These are phyloP conservation scores for Campylomormyrus numenius DNA, from an alignment of 2,113 vertebrate genomes.

Conservation along the genomic window DNA sequence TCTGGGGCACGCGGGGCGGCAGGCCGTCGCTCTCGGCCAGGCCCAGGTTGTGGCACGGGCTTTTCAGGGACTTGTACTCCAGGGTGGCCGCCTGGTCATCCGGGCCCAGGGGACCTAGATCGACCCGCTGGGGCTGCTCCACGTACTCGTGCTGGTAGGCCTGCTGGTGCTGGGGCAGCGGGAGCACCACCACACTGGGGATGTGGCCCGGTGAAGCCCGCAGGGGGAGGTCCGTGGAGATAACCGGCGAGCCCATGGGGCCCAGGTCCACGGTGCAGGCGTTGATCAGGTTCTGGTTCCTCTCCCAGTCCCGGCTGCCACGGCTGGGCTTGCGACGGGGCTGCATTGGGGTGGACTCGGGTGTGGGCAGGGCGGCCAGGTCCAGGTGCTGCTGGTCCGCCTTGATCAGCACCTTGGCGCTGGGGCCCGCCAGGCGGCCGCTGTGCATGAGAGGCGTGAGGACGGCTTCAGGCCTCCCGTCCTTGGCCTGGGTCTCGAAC, in stretches of 20 bases:
- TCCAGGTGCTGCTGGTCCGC: constrained; percentile 94
- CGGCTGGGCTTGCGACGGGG: constrained; percentile 86
- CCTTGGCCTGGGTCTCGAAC: constrained; percentile 88
- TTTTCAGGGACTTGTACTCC: constrained; percentile 92
- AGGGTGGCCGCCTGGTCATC: constrained; percentile 88
- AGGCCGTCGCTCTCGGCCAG: constrained; percentile 77
- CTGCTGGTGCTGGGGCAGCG: constrained; percentile 78
- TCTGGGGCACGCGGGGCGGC: constrained; percentile 89
- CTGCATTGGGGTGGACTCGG: constrained; percentile 93
- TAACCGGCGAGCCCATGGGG: constrained; percentile 77
- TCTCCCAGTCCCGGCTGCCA: constrained; percentile 91
- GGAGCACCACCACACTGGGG: constrained; percentile 86
- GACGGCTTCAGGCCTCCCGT: constrained; percentile 85
- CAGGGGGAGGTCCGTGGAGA: constrained; percentile 86
- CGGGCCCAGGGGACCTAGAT: constrained; percentile 46
- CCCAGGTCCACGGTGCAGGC: constrained; percentile 91
- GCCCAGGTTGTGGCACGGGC: constrained; percentile 74
- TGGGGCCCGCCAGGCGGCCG: constrained; percentile 73
- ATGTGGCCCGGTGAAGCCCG: constrained; percentile 91
- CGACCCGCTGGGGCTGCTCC: constrained; percentile 72
- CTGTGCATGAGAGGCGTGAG: constrained; percentile 94
- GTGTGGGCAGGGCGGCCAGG: constrained; percentile 83
- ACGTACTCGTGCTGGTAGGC: constrained; percentile 92
- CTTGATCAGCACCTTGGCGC: constrained; percentile 87
- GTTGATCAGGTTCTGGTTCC: constrained; percentile 95